These are phyloP conservation scores for Zosterops hypoxanthus DNA, from an alignment of 2,113 vertebrate genomes.

Conservation along the genomic window DNA sequence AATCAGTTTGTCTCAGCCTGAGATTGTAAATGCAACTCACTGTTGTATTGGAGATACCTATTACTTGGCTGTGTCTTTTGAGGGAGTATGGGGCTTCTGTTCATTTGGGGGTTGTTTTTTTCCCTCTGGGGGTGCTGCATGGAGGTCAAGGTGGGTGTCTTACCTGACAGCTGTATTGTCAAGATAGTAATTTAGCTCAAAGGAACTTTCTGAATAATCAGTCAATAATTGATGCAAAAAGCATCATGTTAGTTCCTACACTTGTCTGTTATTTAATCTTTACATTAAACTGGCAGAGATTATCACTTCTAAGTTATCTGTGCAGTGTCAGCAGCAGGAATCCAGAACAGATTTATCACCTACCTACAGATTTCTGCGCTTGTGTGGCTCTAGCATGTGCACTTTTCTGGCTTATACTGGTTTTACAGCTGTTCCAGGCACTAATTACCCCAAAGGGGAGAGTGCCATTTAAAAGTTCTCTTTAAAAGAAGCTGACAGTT, in stretches of 20 bases:
- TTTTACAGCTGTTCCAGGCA: background rate
- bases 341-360: background rate
- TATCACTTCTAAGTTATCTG: background rate
- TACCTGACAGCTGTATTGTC: background rate
- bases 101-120: background rate
- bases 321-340: background rate
- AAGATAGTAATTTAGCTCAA: background rate
- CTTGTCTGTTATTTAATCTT: background rate
- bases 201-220: background rate
- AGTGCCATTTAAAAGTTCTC: background rate
- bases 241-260: background rate
- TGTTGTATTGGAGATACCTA: background rate
- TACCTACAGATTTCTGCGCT: fast-evolving
- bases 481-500: background rate
- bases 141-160: background rate
- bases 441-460: background rate
- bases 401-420: background rate
- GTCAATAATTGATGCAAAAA: background rate
- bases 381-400: background rate
- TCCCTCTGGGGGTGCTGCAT: background rate
- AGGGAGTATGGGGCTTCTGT: background rate
- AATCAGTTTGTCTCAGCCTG: background rate
- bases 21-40: background rate
- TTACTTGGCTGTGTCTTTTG: background rate
- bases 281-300: background rate